Conservation (phyloP, 2,797 vertebrate species). For the Hemitrygon akajei region DNA sequence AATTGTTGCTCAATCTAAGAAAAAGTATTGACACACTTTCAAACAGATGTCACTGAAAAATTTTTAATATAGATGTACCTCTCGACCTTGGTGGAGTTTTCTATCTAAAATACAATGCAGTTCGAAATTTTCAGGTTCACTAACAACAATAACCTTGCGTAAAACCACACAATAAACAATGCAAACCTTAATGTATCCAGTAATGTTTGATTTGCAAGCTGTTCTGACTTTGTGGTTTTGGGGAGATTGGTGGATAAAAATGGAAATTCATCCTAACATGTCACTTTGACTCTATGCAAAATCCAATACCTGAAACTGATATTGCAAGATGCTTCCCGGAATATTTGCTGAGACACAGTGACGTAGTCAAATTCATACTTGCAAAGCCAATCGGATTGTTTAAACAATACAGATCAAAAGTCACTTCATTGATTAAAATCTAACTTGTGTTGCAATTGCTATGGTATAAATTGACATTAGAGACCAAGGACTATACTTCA, state of each 20-base stretch:
- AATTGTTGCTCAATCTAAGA: neutral
- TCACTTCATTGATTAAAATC: neutral
- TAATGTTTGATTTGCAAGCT: neutral
- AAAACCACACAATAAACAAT: neutral
- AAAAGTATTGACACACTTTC: neutral
- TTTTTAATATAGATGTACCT: neutral
- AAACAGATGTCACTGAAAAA: neutral
- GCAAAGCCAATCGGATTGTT: neutral
- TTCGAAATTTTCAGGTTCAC: neutral
- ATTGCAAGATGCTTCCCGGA: neutral
- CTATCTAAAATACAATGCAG: too few species aligned
- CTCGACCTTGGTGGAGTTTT: neutral
- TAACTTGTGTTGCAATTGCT: slow-evolving; percentile 7
- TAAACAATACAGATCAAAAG: neutral
- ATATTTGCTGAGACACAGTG: neutral
- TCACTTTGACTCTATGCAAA: neutral
- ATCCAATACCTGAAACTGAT: neutral
- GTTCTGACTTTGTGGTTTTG: neutral
- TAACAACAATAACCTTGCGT: neutral
- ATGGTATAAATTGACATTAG: neutral
- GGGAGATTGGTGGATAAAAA: neutral
- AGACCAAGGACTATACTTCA: neutral
- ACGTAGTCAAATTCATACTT: neutral
- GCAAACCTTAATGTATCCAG: neutral
- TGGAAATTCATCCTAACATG: too few species aligned